These are phyloP conservation scores for Siniperca undulata DNA, from an alignment of 2,797 vertebrate genomes.

Conservation along the genomic window DNA sequence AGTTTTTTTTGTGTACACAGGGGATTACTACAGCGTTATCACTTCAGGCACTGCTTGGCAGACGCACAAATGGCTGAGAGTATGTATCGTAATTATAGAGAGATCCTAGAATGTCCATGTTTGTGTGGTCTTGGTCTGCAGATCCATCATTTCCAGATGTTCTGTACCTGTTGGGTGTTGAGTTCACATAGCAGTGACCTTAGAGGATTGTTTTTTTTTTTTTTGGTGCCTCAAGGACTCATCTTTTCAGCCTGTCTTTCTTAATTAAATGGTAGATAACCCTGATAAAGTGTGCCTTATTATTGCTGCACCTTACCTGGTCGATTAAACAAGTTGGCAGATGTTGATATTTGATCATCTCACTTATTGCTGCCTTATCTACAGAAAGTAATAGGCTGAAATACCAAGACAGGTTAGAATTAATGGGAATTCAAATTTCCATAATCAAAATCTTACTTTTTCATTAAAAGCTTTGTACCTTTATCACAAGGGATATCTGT, in stretches of 20 bases:
- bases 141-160: constrained; percentile 59
- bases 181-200: constrained; percentile 14
- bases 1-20: background rate
- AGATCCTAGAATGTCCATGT: background rate
- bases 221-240: background rate
- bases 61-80: background rate
- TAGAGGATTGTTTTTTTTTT: background rate
- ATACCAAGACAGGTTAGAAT: background rate
- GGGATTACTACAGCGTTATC: background rate
- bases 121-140: constrained; percentile 23
- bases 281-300: background rate
- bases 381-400: background rate
- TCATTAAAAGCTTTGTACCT: background rate
- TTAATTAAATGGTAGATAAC: background rate
- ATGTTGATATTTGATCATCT: background rate
- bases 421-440: background rate
- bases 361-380: background rate
- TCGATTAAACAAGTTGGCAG: background rate
- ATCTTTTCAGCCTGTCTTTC: constrained; percentile 1
- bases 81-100: background rate
- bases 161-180: constrained; percentile 9
- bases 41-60: background rate
- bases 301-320: no score
- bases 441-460: background rate
- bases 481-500: background rate